Percentiles rank a stretch among this genome's conserved stretches.
Conservation (phyloP, 2,888 invertebrate species). For the Mantis religiosa region DNA sequence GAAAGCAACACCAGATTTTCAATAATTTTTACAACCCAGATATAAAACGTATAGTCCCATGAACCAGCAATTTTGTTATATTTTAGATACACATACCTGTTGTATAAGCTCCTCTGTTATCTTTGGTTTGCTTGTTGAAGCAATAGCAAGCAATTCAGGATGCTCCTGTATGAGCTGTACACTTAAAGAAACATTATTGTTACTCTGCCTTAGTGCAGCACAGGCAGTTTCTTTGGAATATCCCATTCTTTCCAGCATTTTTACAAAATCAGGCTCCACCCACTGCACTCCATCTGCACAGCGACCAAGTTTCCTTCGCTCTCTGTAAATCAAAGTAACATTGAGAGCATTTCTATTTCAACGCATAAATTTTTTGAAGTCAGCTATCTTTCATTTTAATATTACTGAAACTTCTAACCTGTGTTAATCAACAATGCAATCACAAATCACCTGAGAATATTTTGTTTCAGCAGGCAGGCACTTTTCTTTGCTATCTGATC, state of each 20-base stretch:
- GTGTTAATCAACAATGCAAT: no score
- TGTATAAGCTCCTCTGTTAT: slow-evolving; percentile 23
- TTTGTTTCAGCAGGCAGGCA: no score
- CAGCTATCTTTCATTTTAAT: no score
- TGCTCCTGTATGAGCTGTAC: slow-evolving; percentile 60
- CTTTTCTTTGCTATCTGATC: no score
- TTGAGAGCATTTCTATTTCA: no score
- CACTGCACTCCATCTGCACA: slow-evolving; percentile 56
- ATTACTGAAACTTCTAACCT: no score
- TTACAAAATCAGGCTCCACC: slow-evolving; percentile 50
- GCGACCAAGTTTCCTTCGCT: slow-evolving; percentile 52
- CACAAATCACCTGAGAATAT: no score
- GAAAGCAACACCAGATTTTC: no score
- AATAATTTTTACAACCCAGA: not conserved
- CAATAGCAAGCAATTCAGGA: slow-evolving; percentile 50
- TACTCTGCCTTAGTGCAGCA: slow-evolving; percentile 58
- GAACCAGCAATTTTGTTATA: no score
- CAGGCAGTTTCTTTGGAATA: slow-evolving; percentile 56
- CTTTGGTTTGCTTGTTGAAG: slow-evolving; percentile 34
- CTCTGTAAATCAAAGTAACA: slow-evolving; percentile 39
- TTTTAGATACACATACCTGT: slow-evolving; percentile 13
- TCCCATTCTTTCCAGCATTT: slow-evolving; percentile 64
- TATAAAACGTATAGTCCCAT: no score
- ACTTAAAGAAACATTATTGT: slow-evolving; percentile 66
- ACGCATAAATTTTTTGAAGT: no score